phyloP scores from a whole-genome alignment of 1,140 invertebrate species.

The Potamilus streckersoni region DNA sequence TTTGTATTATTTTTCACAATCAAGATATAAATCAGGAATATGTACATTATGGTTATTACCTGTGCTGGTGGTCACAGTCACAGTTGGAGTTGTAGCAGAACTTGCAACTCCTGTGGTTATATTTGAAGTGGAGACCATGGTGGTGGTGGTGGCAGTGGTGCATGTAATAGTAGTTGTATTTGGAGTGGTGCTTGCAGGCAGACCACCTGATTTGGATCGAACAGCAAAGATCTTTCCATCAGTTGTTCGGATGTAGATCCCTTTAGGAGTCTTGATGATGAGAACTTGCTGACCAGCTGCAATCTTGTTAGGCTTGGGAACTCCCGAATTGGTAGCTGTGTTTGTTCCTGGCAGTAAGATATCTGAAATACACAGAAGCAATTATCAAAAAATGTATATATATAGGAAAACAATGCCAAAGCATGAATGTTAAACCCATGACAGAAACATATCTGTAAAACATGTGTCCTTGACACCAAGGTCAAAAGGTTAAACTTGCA shows the following conservation, averaged over 20 bases:
- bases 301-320: slow-evolving; percentile 78
- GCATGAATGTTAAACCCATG: too few species aligned
- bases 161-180: slow-evolving; percentile 29
- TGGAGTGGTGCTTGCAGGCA: slow-evolving; percentile 31
- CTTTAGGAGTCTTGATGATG: slow-evolving; percentile 93
- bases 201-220: slow-evolving; percentile 43
- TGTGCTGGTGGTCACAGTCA: too few species aligned
- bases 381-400: not conserved
- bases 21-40: too few species aligned
- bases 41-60: too few species aligned
- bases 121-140: slow-evolving; percentile 10
- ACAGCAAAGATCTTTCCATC: slow-evolving; percentile 98
- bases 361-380: slow-evolving; percentile 72
- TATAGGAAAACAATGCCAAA: too few species aligned
- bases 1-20: too few species aligned
- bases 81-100: too few species aligned
- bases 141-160: slow-evolving; percentile 1
- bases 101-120: too few species aligned
- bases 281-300: slow-evolving; percentile 93
- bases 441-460: too few species aligned
- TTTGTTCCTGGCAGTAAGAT: slow-evolving; percentile 89
- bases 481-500: too few species aligned
- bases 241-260: slow-evolving; percentile 94
- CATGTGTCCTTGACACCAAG: too few species aligned
- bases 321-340: slow-evolving; percentile 74